Base-by-base conservation (phyloP, 2,113 vertebrate genomes). In the Limanda limanda region DNA sequence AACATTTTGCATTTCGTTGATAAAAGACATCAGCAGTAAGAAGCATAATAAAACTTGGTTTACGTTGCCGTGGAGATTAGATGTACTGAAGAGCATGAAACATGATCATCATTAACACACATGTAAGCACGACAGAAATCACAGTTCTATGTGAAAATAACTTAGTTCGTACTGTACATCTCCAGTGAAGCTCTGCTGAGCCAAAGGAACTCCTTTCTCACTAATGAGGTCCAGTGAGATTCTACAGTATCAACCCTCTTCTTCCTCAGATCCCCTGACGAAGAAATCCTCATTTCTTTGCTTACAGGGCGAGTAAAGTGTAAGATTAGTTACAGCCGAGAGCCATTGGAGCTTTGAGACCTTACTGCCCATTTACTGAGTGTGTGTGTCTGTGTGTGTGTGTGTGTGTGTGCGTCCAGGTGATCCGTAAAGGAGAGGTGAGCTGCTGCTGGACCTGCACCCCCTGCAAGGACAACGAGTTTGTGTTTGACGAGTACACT, bases 401-500 rank as follows among this genome's bases (percentile, higher is more conserved):
- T 70, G 40, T 71, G 27, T 62, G 57, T 79, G 59, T 62, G 57
- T 79, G 59, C 73, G 25, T 76, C 37, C 80, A 99, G 98, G 98
- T 99, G 74, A 99, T 99, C 85, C 96, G 98, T 79, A 99, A 99
- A 92, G 98, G 98, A 79, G 98, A 99, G 91, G 98, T 99, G 79
- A 99, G 98, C 89, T 99, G 98, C 70, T 99, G 98, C 31, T 99
- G 98, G 98, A 99, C 98, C 24, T 99, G 98, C 69, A 99, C 98
- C 3, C 96, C 96, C 2, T 99, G 98, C 79, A 99, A 99, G 84
- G 98, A 99, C 20, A 99, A 99, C 0, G 98, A 99, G 82, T 99
- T 95, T 18, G 96, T 99, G 37, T 98, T 93, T 81, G 98, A 99
- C 59, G 98, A 99, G 86, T 98, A 99, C 77, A 99, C 98, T 0